phyloP scores from a whole-genome alignment of 2,888 invertebrate species.

The Galerucella pusilla region DNA sequence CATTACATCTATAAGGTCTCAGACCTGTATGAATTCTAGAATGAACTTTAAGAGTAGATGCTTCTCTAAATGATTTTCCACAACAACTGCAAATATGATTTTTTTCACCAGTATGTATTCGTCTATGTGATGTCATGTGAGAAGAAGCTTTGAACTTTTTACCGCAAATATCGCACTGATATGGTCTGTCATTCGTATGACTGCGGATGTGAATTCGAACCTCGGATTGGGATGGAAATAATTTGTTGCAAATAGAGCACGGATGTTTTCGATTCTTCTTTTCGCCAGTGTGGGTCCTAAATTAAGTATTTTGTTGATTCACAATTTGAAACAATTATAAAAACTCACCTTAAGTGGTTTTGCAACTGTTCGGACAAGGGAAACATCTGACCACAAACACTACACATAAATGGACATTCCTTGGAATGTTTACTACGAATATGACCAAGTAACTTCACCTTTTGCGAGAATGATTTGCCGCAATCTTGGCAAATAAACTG shows the following conservation, averaged over 20 bases:
- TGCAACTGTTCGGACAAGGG: slow-evolving; percentile 53
- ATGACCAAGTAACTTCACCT: slow-evolving; percentile 52
- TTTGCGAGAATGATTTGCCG: slow-evolving; percentile 52
- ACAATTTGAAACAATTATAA: background rate
- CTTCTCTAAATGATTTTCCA: slow-evolving; percentile 52
- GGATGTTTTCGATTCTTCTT: slow-evolving; percentile 48
- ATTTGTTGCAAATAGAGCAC: slow-evolving; percentile 50
- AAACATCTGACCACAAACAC: slow-evolving; percentile 52
- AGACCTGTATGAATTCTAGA: slow-evolving; percentile 56
- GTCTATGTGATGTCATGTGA: slow-evolving; percentile 53
- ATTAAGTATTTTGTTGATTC: background rate
- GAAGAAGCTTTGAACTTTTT: slow-evolving; percentile 59
- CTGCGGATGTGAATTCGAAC: slow-evolving; percentile 50
- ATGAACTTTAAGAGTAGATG: slow-evolving; percentile 54
- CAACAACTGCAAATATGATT: slow-evolving; percentile 51
- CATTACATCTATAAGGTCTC: slow-evolving; percentile 52
- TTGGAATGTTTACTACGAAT: slow-evolving; percentile 53
- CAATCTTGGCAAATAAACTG: slow-evolving; percentile 52
- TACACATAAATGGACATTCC: slow-evolving; percentile 57
- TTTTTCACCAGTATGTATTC: slow-evolving; percentile 55
- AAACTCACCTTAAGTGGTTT: slow-evolving; percentile 44
- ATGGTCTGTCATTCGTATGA: slow-evolving; percentile 55
- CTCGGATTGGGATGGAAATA: slow-evolving; percentile 49
- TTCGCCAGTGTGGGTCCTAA: slow-evolving; percentile 55
- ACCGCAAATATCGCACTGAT: slow-evolving; percentile 54